These are phyloP conservation scores for Siderastrea siderea DNA, from an alignment of 92 coral and sea anemone species.

Conservation along the genomic window DNA sequence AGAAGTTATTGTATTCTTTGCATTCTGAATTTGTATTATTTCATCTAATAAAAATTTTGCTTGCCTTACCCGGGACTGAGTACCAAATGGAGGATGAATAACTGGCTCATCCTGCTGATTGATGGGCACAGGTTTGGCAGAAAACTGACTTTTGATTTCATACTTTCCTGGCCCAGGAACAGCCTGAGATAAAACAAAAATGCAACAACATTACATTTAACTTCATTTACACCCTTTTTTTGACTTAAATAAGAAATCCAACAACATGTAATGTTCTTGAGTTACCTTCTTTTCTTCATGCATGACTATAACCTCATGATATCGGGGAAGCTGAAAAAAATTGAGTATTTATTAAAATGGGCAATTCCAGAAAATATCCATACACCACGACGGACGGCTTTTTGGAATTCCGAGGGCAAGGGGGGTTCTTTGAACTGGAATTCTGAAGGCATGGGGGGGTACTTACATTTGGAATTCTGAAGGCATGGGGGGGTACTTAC, in stretches of 20 bases:
- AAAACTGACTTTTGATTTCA: slow-evolving; percentile 95
- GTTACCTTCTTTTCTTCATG: slow-evolving; percentile 87
- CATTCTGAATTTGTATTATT: neutral
- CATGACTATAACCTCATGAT: slow-evolving; percentile 87
- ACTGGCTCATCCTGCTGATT: slow-evolving; percentile 74
- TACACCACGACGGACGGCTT: too few species aligned
- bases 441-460: too few species aligned
- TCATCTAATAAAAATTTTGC: neutral
- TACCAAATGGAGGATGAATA: slow-evolving; percentile 96
- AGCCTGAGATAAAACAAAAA: slow-evolving; percentile 59
- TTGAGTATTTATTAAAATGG: too few species aligned
- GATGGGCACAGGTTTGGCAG: slow-evolving; percentile 52
- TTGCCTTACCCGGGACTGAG: slow-evolving; percentile 88
- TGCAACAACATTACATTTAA: too few species aligned
- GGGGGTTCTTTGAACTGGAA: too few species aligned
- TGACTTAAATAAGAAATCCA: too few species aligned
- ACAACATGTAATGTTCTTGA: neutral
- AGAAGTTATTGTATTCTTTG: too few species aligned
- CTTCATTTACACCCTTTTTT: too few species aligned
- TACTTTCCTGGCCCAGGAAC: slow-evolving; percentile 99
- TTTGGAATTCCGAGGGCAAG: too few species aligned
- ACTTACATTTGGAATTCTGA: too few species aligned
- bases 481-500: too few species aligned
- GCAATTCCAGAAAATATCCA: too few species aligned
- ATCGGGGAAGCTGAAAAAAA: slow-evolving; percentile 84